Evolutionary conservation across 2,797 vertebrate species (phyloP).

Genomic region (Serranus cabrilla): DNA sequence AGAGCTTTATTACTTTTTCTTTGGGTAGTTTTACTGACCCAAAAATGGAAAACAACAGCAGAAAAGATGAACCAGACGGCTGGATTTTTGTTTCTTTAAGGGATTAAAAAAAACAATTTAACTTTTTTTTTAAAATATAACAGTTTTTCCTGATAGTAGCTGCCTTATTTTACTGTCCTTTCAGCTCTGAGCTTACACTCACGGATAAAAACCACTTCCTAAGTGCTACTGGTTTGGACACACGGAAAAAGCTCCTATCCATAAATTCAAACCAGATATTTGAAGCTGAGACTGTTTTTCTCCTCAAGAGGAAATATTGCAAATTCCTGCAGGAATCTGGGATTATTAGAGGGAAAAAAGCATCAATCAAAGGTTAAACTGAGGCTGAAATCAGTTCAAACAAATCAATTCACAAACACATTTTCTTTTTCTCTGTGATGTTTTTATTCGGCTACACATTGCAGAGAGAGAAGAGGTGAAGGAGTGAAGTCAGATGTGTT

Average conservation of each 20-base stretch:
- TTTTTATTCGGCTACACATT: constrained; percentile 49
- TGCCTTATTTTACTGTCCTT: background rate
- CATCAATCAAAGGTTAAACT: constrained; percentile 27
- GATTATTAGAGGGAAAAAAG: constrained; percentile 3
- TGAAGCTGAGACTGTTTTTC: constrained; percentile 21
- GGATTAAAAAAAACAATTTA: background rate
- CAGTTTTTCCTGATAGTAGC: fast-evolving
- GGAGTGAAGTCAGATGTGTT: constrained; percentile 34
- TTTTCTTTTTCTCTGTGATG: constrained; percentile 51
- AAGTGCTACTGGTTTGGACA: constrained; percentile 11
- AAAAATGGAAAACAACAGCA: fast-evolving
- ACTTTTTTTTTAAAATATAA: background rate
- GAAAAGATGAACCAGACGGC: background rate
- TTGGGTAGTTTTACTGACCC: background rate
- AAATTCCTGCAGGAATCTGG: constrained; percentile 27
- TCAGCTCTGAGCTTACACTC: background rate
- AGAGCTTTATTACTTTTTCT: background rate
- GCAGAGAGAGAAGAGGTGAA: constrained; percentile 5
- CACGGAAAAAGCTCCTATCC: background rate
- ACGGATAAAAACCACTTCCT: background rate
- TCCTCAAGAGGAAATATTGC: constrained; percentile 15
- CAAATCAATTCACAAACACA: constrained; percentile 54
- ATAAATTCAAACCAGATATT: constrained; percentile 36
- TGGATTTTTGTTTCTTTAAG: background rate
- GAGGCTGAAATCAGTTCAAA: constrained; percentile 35